Evolutionary conservation across 1,140 invertebrate genomes (phyloP).

Genomic region (Eriosoma lanigerum): DNA sequence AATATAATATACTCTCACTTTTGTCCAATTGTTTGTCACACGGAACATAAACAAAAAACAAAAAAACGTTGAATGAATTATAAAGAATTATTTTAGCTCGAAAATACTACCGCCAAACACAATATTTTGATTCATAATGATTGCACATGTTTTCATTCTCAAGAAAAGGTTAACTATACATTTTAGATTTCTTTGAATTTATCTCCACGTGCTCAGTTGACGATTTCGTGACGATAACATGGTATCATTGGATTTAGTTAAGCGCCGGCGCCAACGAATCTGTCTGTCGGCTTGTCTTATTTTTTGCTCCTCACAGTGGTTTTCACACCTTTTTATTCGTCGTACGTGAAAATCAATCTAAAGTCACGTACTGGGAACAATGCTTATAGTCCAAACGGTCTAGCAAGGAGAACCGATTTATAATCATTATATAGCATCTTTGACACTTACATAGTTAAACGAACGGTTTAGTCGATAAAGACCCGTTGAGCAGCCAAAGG

Average conservation of each 20-base stretch:
- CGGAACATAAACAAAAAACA: slow-evolving; percentile 11
- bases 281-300: slow-evolving; percentile 43
- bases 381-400: slow-evolving; percentile 4
- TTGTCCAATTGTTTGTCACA: slow-evolving; percentile 4
- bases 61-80: background rate
- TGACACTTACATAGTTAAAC: too few species aligned
- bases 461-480: background rate
- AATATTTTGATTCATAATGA: slow-evolving; percentile 17
- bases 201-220: background rate
- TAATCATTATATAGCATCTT: slow-evolving; percentile 24
- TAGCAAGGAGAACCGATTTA: slow-evolving; percentile 31
- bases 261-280: slow-evolving; percentile 26
- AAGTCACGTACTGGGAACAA: slow-evolving; percentile 48
- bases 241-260: slow-evolving; percentile 37
- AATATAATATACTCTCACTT: background rate
- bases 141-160: slow-evolving; percentile 2
- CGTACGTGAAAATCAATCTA: slow-evolving; percentile 32
- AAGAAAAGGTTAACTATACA: background rate
- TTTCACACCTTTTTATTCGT: slow-evolving; percentile 49
- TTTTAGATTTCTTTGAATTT: slow-evolving; percentile 12
- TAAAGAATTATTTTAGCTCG: background rate
- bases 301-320: slow-evolving; percentile 33
- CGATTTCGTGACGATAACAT: slow-evolving; percentile 45
- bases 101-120: background rate
- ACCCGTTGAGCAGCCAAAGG: background rate